phyloP scores from a whole-genome alignment of 2,113 vertebrate species.

The Crotalus viridis region DNA sequence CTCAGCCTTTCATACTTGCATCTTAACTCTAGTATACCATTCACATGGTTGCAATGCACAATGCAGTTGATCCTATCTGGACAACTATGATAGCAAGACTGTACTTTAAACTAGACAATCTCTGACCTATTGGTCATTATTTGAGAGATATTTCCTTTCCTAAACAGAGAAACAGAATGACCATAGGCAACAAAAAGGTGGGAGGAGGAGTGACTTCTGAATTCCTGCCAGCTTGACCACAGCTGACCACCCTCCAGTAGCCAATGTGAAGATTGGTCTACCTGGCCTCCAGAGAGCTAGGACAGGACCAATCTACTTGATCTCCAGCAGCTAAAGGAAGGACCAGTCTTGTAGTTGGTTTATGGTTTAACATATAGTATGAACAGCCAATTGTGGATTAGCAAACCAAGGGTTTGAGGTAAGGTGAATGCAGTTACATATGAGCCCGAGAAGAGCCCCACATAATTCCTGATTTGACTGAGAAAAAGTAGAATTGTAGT shows the following conservation, averaged over 20 bases:
- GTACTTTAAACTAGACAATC: background rate
- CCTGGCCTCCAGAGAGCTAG: background rate
- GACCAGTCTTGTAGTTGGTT: background rate
- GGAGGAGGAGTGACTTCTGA: background rate
- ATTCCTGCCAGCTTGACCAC: too few relatives aligned
- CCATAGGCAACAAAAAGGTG: background rate
- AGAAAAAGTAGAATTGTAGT: background rate
- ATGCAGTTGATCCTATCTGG: background rate
- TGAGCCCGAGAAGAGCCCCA: background rate
- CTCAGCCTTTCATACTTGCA: background rate
- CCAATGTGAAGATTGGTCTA: background rate
- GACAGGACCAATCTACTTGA: background rate
- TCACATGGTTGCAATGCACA: background rate
- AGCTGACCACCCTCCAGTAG: background rate
- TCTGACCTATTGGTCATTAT: background rate
- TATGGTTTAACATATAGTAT: background rate
- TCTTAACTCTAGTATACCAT: background rate
- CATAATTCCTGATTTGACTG: background rate
- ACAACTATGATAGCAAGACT: background rate
- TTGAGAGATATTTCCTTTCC: background rate
- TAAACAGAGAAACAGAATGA: background rate
- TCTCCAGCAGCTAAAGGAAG: background rate
- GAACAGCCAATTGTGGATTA: background rate
- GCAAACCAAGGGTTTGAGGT: background rate
- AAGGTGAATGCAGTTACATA: background rate